Evolutionary conservation across 2,797 vertebrate genomes (phyloP), one percentile per base, ranked within the genome.

Genomic region (Valencia hispanica): DNA sequence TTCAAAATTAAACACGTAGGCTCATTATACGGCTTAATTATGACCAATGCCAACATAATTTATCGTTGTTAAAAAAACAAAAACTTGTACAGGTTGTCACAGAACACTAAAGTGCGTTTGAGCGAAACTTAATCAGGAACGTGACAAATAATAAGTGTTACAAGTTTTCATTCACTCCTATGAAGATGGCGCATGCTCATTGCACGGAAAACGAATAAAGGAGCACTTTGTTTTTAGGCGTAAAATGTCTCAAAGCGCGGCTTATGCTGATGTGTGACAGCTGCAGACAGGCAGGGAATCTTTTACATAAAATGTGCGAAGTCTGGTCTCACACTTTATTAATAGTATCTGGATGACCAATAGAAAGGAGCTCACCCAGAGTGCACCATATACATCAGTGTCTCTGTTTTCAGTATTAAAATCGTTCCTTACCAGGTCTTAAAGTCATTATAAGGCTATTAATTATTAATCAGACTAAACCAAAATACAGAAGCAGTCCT

Each of bases 11-110:
- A 57, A 12, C 15, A 4, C n/a, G n/a, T n/a, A n/a, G 0, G 20
- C 1, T 0, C 1, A 0, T 34, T 1, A 0, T 0, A 0, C 2
- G 17, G 3, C 1, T 34, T 1, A 22, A 34, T 14, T 25, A 11
- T 20, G 15, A 25, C 3, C 3, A 68, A 11, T 5, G 7, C 4
- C 0, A 48, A 30, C 75, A 68, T 66, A 32, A 34, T 53, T 9
- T 45, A 0, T 10, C 25, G 9, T n/a, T 45, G 22, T 69, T 34
- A 2, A 1, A 34, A 20, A 25, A 39, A 72, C 66, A 30, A 27
- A 1, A 71, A 88, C 85, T 90, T 87, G 76, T 66, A 8, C 1
- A 22, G 66, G 4, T 11, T 32, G 69, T 12, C 1, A 12, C 10
- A 5, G 51, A 39, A 41, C 53, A 11, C 4, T 5, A n/a, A 20